Evolutionary conservation across 2,888 invertebrate genomes (phyloP), one percentile per base, ranked within the genome.

Genomic region (Tribolium freemani): DNA sequence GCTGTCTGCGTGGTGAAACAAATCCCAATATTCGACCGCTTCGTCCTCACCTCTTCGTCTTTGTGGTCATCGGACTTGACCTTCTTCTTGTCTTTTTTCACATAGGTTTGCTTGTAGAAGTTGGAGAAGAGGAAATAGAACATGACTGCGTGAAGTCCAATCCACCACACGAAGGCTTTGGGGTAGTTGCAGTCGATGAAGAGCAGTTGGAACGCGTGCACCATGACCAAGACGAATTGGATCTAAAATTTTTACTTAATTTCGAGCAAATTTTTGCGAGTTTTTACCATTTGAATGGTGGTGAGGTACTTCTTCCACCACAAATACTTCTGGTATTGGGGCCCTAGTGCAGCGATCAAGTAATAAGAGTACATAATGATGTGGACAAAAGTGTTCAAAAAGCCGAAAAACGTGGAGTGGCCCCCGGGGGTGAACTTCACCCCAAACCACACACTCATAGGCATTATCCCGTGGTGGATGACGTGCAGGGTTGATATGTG

Each of bases 281-380:
- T 16, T 16, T 16, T 16, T 87, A 96, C 91, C 93, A 98, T 97
- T 88, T 98, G 97, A 79, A 97, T 87, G 5, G 92, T 90, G 6
- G 97, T 97, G 83, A 98, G 90, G 85, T 97, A 96, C 83, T 93
- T 95, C 89, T 97, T 97, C 97, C 97, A 97, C 97, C 97, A 97
- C 66, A 97, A 90, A 86, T 93, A 97, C 82, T 93, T 93, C 86
- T 95, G 95, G 74, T 96, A 90, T 72, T 90, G 89, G 0, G 97
- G 97, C 16, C 98, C 98, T 77, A 97, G 88, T 0, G 97, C 97
- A 0, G 97, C 93, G 80, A 97, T 87, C 84, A 97, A 87, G 82
- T 97, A 97, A 86, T 98, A 98, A 0, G 93, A 90, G 88, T 98
- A 98, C 98, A 98, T 98, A 70, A 97, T 88, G 78, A 97, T 94